Evolutionary conservation across 2,888 invertebrate genomes (phyloP), one percentile per base, ranked within the genome.

Genomic region (Plebejus argus): DNA sequence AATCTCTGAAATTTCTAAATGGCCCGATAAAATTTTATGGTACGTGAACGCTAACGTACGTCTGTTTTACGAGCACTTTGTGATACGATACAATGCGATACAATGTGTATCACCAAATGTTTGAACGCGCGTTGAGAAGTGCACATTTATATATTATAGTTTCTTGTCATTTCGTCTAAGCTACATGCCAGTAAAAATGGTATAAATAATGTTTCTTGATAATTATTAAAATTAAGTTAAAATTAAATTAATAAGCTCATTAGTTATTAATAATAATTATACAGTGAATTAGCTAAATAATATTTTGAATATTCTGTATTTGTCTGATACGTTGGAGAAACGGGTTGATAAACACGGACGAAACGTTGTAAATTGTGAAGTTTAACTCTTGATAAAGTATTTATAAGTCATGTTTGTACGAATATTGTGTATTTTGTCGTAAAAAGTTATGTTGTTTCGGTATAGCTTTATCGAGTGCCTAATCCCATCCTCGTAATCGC

Each of bases 1-100:
- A 74, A 74, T 74, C 53, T 74, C 74, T 53, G 74, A 74, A 74
- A 74, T 74, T 74, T 74, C 74, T 74, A 74, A 74, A 74, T 53
- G 49, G 53, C 53, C 74, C 74, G 49, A 74, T 74, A 74, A 74
- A 74, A 74, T 74, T 74, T 74, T 74, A 74, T 74, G 74, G 28
- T 74, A 33, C 53, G 74, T 28, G 28, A 74, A 74, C 23, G 74
- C 18, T 74, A 49, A 23, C 74, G 74, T 28, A 28, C 53, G 10
- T 49, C 53, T 74, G 49, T 74, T 74, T 74, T 53, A 74, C 49
- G 74, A 49, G 45, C 74, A 74, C 53, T 74, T 74, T 74, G 53
- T 74, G n/a, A 28, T 66, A 18, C 28, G 28, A 15, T 18, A 66
- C 45, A 45, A 45, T 45, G 45, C 66, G 6, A 15, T 66, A 28